Evolutionary conservation across 1,140 invertebrate genomes (phyloP).

Genomic region (Tetramorium simillimum): DNA sequence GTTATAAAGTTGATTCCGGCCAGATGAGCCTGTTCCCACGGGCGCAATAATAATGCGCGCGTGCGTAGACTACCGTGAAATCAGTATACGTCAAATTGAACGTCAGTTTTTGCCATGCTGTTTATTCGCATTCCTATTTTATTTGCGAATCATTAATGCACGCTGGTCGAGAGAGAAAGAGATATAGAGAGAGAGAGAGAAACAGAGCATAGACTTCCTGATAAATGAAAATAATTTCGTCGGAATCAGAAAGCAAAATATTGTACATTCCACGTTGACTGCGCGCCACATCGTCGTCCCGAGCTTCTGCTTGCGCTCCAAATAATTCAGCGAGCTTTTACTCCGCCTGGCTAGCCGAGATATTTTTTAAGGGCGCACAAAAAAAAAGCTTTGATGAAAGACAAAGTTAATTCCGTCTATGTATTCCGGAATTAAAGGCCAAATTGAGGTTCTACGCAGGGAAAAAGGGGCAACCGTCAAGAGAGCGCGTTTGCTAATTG

Average conservation of each 20-base stretch:
- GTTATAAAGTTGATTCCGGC: constrained; percentile 64
- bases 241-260: constrained; percentile 9
- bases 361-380: constrained; percentile 21
- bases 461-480: background rate
- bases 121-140: constrained; percentile 41
- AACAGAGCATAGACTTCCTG: background rate
- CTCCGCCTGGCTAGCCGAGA: background rate
- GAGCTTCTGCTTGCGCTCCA: background rate
- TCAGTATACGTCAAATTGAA: constrained; percentile 40
- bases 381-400: constrained; percentile 36
- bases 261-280: background rate
- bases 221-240: constrained; percentile 39
- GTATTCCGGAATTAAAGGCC: constrained; percentile 40
- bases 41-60: constrained; percentile 48
- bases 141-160: constrained; percentile 46
- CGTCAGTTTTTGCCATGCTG: constrained; percentile 17
- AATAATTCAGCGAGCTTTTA: constrained; percentile 43
- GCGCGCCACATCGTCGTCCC: background rate
- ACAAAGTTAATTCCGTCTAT: constrained; percentile 35
- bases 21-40: constrained; percentile 56
- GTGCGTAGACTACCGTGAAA: constrained; percentile 22
- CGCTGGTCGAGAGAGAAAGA: background rate
- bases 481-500: constrained; percentile 30
- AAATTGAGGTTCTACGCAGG: constrained; percentile 11
- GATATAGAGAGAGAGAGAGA: background rate